phyloP scores from a whole-genome alignment of 2,113 vertebrate species.

The Leptobrachium ailaonicum region DNA sequence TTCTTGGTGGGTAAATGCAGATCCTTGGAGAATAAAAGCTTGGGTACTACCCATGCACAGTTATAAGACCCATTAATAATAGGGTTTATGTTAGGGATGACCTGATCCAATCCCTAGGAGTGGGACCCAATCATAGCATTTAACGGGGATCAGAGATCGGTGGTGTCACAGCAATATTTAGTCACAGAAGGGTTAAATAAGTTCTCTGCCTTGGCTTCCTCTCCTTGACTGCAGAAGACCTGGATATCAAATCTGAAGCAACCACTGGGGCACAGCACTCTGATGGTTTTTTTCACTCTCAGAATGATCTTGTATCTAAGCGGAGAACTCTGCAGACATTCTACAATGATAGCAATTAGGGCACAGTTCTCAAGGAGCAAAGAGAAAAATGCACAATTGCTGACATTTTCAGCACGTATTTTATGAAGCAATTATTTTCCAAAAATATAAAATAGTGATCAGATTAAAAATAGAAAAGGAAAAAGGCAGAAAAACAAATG shows the following conservation, averaged over 20 bases:
- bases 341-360: constrained; percentile 32
- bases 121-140: not conserved
- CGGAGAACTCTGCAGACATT: constrained; percentile 8
- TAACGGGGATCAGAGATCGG: no score
- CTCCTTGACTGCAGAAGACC: constrained; percentile 1
- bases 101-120: no score
- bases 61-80: no score
- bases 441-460: constrained; percentile 22
- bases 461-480: constrained; percentile 28
- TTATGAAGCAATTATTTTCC: constrained; percentile 36
- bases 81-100: no score
- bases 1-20: no score
- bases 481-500: constrained; percentile 27
- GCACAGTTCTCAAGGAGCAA: not conserved
- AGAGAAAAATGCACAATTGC: not conserved
- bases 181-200: not conserved
- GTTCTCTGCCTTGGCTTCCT: no score
- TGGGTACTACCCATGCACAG: no score
- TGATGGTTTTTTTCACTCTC: not conserved
- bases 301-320: not conserved
- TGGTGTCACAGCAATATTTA: no score
- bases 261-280: not conserved
- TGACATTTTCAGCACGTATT: constrained; percentile 40
- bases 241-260: not conserved
- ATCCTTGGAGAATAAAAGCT: no score